These are phyloP conservation scores for Colletes latitarsis DNA, from an alignment of 1,140 invertebrate genomes.

Conservation along the genomic window DNA sequence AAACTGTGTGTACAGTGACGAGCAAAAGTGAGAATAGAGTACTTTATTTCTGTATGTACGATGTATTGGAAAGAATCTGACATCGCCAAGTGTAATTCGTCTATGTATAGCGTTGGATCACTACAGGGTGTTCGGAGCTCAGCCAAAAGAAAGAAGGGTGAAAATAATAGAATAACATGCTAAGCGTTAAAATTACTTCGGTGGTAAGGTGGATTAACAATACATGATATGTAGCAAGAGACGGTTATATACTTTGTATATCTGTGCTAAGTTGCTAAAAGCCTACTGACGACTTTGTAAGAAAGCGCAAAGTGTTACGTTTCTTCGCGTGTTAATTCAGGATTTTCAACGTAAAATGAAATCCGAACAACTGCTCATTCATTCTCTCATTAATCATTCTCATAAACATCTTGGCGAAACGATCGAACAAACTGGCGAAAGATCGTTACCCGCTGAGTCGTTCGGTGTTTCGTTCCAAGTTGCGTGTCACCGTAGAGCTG, in stretches of 20 bases:
- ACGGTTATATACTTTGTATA: slow-evolving; percentile 42
- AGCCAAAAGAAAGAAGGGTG: slow-evolving; percentile 75
- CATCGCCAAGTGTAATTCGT: slow-evolving; percentile 31
- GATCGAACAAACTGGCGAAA: slow-evolving; percentile 26
- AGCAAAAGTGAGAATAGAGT: too few species aligned
- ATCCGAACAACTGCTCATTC: slow-evolving; percentile 39
- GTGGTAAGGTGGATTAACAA: slow-evolving; percentile 39
- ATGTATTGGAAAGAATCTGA: neutral
- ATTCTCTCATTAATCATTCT: slow-evolving; percentile 47
- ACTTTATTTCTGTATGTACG: too few species aligned
- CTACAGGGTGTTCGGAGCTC: slow-evolving; percentile 71
- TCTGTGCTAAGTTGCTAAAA: slow-evolving; percentile 51
- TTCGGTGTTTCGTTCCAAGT: neutral
- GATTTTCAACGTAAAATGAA: slow-evolving; percentile 14
- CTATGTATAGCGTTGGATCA: slow-evolving; percentile 22
- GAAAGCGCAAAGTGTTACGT: slow-evolving; percentile 43
- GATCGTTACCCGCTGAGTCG: neutral
- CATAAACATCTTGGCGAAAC: slow-evolving; percentile 18
- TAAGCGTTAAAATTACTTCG: slow-evolving; percentile 43
- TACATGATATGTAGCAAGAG: slow-evolving; percentile 45
- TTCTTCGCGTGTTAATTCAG: slow-evolving; percentile 29
- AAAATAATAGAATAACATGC: slow-evolving; percentile 63
- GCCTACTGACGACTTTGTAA: slow-evolving; percentile 47
- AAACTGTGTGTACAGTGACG: neutral
- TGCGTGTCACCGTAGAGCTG: neutral